Conservation (phyloP, 2,113 vertebrate genomes). For the Pao palembangensis region DNA sequence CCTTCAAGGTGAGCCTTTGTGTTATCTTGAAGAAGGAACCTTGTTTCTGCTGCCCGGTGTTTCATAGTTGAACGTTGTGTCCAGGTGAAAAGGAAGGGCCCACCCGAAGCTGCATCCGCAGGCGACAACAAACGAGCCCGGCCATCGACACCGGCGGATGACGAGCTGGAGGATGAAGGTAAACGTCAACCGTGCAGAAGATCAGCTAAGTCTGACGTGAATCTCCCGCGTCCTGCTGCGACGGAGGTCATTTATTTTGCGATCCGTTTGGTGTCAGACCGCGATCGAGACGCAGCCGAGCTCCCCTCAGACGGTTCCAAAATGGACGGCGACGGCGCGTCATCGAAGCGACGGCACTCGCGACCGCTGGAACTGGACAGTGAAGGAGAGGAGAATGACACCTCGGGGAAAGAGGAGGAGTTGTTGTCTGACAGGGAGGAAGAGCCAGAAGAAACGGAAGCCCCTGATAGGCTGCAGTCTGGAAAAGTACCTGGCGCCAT, state of each 20-base stretch:
- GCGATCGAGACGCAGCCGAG: conserved; percentile 80
- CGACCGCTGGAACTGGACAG: conserved; percentile 90
- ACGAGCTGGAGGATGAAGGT: conserved; percentile 95
- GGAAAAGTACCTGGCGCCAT: conserved; percentile 71
- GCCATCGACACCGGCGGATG: conserved; percentile 88
- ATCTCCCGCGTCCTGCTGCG: background rate
- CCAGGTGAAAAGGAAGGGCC: conserved; percentile 96
- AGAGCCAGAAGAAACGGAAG: conserved; percentile 73
- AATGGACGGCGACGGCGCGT: conserved; percentile 77
- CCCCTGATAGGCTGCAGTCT: conserved; percentile 67
- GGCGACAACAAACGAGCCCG: conserved; percentile 92
- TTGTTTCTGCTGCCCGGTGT: background rate
- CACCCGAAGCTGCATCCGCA: conserved; percentile 82
- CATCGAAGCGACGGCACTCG: conserved; percentile 79
- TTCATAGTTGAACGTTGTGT: conserved; percentile 21
- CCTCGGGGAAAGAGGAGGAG: conserved; percentile 80
- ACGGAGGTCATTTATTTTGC: too few relatives aligned
- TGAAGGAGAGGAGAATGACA: conserved; percentile 93
- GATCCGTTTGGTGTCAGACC: conserved; percentile 41
- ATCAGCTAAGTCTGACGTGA: background rate
- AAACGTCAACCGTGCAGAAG: background rate
- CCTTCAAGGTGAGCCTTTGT: conserved; percentile 84
- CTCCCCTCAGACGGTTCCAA: conserved; percentile 80
- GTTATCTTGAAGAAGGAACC: background rate
- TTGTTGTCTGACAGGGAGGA: conserved; percentile 83